Conservation (phyloP, 2,797 vertebrate genomes). For the Poecile montanus region DNA sequence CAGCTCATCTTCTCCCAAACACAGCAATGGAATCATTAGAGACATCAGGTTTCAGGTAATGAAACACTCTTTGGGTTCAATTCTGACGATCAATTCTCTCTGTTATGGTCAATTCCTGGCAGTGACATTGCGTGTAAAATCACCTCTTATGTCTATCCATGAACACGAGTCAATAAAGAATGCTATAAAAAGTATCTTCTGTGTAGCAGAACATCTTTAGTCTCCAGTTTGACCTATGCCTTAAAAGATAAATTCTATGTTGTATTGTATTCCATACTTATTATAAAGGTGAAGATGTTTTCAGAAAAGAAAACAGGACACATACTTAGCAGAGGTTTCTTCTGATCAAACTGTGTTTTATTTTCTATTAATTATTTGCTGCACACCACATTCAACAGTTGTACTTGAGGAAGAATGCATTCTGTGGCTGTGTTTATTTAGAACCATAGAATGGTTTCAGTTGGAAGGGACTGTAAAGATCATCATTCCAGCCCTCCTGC, state of each 20-base stretch:
- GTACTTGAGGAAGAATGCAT: background rate
- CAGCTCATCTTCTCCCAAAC: background rate
- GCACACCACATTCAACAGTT: background rate
- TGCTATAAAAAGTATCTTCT: background rate
- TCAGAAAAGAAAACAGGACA: background rate
- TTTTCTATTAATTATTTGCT: background rate
- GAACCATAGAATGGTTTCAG: background rate
- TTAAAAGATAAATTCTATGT: background rate
- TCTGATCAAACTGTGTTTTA: background rate
- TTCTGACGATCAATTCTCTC: background rate
- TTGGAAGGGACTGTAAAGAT: background rate
- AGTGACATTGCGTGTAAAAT: background rate
- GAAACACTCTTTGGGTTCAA: background rate
- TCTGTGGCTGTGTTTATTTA: background rate
- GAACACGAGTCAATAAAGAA: background rate
- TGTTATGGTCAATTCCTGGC: background rate
- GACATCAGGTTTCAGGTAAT: background rate
- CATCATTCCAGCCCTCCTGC: background rate
- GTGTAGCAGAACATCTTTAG: background rate
- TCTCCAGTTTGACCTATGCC: background rate
- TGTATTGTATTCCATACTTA: background rate
- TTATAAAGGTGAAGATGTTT: background rate
- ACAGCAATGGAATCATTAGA: background rate
- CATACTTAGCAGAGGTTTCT: background rate
- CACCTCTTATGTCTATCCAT: background rate